A percentile compares a stretch with the other conserved stretches of the same genome.
Conservation (phyloP, 2,888 invertebrate species). For the Microlaimidae sp. region DNA sequence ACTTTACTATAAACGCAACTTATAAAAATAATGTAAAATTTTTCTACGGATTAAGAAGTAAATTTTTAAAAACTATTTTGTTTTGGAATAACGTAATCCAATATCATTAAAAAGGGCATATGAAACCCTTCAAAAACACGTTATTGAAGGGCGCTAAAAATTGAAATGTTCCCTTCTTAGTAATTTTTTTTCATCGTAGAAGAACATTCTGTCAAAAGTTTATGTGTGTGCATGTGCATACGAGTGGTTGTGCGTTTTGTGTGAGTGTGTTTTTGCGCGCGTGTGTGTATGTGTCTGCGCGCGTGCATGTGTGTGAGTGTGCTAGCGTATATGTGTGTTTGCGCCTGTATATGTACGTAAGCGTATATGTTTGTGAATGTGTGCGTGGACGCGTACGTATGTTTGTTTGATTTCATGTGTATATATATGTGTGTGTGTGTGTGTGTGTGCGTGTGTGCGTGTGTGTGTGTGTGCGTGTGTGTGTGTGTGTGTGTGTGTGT, state of each 20-base stretch:
- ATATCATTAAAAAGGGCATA: no score
- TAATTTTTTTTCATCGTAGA: no score
- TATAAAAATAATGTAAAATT: no score
- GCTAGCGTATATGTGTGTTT: constrained; percentile 14
- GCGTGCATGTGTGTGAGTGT: constrained; percentile 14
- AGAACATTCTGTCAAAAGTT: no score
- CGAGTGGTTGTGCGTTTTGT: constrained; percentile 11
- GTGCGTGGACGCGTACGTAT: constrained; percentile 14
- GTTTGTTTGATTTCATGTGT: constrained; percentile 15
- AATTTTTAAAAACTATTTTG: no score
- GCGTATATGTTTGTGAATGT: constrained; percentile 13
- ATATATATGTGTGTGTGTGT: constrained; percentile 16
- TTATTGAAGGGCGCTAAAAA: no score
- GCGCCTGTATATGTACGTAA: constrained; percentile 14
- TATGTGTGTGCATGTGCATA: constrained; percentile 15
- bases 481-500: constrained; percentile 15
- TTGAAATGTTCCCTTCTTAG: no score
- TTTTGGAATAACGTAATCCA: no score
- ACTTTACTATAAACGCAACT: no score
- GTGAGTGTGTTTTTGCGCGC: constrained; percentile 13
- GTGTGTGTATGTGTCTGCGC: constrained; percentile 15
- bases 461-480: constrained; percentile 16
- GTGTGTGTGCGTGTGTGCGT: constrained; percentile 15
- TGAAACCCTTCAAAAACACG: no score
- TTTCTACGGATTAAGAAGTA: no score